A percentile compares a stretch with the other conserved stretches of the same genome.
Evolutionary conservation across 2,113 vertebrate species (phyloP).

Genomic region (Calonectris borealis): DNA sequence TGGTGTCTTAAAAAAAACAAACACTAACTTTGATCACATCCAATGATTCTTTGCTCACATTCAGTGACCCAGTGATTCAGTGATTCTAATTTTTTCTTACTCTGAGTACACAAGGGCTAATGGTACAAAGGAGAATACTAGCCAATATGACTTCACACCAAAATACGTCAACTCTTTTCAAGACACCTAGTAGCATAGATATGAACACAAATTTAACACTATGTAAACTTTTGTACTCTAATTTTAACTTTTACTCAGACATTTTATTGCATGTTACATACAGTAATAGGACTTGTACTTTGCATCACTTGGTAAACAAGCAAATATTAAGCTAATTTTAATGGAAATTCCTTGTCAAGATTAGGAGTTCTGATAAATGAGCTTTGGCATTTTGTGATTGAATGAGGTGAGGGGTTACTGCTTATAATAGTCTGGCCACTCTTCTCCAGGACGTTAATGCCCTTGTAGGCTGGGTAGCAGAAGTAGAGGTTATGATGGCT

Average conservation of each 20-base stretch:
- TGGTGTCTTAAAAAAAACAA: neutral
- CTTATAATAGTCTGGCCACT: neutral
- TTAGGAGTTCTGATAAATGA: conserved; percentile 1
- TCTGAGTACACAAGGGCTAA: neutral
- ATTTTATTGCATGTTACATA: neutral
- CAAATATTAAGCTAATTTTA: neutral
- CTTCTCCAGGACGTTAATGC: neutral
- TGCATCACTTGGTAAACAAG: neutral
- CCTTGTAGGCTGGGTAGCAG: neutral
- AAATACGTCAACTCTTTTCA: neutral
- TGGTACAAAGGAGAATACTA: neutral
- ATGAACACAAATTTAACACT: neutral
- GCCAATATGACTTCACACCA: neutral
- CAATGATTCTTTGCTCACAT: neutral
- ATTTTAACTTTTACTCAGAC: neutral
- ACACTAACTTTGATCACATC: neutral
- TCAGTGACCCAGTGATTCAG: neutral
- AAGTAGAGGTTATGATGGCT: neutral
- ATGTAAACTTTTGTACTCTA: neutral
- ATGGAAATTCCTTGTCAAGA: neutral
- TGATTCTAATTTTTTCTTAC: neutral
- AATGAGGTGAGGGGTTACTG: neutral
- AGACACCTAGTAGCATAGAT: neutral
- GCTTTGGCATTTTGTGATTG: neutral
- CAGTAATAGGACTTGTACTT: neutral